These are phyloP conservation scores for Ceyx margarethae DNA, from an alignment of 2,113 vertebrate species.

Conservation along the genomic window DNA sequence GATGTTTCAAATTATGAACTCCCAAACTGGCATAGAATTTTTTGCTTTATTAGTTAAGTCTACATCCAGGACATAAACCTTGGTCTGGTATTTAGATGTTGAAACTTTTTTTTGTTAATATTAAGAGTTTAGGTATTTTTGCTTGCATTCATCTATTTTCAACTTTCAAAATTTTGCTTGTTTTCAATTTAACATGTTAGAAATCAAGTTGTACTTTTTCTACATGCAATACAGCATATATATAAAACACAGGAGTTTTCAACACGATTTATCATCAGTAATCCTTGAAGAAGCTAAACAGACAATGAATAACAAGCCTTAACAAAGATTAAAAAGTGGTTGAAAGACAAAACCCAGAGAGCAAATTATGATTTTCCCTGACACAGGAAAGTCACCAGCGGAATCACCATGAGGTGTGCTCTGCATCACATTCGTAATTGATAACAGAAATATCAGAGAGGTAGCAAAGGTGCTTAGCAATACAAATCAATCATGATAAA, in stretches of 20 bases:
- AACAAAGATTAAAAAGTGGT: background rate
- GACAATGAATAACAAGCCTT: background rate
- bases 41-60: background rate
- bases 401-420: background rate
- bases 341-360: background rate
- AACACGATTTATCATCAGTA: background rate
- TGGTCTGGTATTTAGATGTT: background rate
- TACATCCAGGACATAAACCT: background rate
- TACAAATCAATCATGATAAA: background rate
- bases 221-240: background rate
- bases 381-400: background rate
- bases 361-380: background rate
- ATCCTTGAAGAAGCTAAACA: background rate
- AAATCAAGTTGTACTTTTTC: background rate
- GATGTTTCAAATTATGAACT: background rate
- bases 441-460: background rate
- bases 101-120: background rate
- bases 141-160: background rate
- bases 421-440: background rate
- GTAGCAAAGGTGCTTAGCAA: background rate
- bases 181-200: background rate
- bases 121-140: background rate
- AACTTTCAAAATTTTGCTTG: background rate
- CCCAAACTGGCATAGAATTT: background rate
- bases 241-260: background rate